phyloP scores from a whole-genome alignment of 1,140 invertebrate genomes.

The Mylabris phalerata region DNA sequence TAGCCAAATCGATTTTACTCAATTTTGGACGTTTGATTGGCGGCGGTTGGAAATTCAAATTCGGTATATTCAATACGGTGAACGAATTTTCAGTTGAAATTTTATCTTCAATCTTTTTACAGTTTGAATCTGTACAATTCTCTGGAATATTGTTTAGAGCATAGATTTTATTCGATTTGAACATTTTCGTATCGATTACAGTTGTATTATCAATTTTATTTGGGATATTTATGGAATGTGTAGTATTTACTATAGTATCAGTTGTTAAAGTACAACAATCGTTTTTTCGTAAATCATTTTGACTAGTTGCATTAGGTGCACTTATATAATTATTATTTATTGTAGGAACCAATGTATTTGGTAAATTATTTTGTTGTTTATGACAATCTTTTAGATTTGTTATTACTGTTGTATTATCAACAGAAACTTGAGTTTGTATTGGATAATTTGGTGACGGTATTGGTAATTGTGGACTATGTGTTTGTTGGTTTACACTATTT shows the following conservation, averaged over 20 bases:
- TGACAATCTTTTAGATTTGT: constrained; percentile 12
- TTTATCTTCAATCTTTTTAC: constrained; percentile 1
- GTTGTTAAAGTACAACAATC: background rate
- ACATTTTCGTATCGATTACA: background rate
- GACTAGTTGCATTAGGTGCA: constrained; percentile 30
- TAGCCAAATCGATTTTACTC: constrained; percentile 38
- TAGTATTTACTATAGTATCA: background rate
- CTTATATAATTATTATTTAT: constrained; percentile 32
- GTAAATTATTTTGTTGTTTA: constrained; percentile 19
- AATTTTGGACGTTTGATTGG: constrained; percentile 28
- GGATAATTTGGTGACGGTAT: constrained; percentile 37
- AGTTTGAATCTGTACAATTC: background rate
- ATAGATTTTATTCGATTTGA: background rate
- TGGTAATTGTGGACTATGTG: constrained; percentile 36
- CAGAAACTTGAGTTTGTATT: constrained; percentile 21
- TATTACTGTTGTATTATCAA: background rate
- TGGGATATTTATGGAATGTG: constrained; percentile 13
- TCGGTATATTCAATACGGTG: constrained; percentile 35
- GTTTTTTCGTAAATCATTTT: constrained; percentile 21
- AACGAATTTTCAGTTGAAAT: constrained; percentile 7
- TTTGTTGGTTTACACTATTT: constrained; percentile 22
- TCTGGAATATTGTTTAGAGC: background rate
- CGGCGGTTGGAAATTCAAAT: constrained; percentile 20
- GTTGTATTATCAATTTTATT: background rate
- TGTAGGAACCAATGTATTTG: constrained; percentile 33